A percentile compares a stretch with the other conserved stretches of the same genome.
Evolutionary conservation across 1,140 invertebrate species (phyloP).

Genomic region (Brachionus rubens): DNA sequence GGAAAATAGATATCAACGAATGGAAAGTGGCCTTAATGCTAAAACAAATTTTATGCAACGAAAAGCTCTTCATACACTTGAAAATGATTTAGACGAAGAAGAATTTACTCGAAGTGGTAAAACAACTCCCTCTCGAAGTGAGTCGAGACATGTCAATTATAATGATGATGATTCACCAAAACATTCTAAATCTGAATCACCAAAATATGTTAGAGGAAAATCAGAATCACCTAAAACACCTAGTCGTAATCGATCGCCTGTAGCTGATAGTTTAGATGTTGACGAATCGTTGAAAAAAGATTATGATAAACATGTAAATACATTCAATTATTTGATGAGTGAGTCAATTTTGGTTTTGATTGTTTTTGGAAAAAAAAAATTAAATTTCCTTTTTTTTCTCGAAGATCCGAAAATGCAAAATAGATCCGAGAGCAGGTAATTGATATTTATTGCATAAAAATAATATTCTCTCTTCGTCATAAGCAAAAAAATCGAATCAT

Average conservation of each 20-base stretch:
- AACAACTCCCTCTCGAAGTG: conserved; percentile 12
- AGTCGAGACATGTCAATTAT: background rate
- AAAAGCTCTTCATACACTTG: background rate
- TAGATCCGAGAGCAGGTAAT: conserved; percentile 13
- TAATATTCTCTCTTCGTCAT: too few species aligned
- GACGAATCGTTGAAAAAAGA: background rate
- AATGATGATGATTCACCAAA: background rate
- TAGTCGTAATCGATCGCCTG: background rate
- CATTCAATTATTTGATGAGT: background rate
- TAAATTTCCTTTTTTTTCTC: background rate
- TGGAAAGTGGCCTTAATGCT: conserved; percentile 1
- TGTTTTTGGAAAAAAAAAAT: background rate
- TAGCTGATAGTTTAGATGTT: background rate
- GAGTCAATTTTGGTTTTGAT: background rate
- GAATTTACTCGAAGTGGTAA: conserved; percentile 6
- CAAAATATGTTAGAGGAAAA: background rate
- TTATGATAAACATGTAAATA: background rate
- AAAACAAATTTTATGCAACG: conserved; percentile 9
- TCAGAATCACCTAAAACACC: conserved; percentile 3
- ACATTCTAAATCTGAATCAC: background rate
- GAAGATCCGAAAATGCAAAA: background rate
- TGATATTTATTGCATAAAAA: too few species aligned
- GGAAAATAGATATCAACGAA: background rate
- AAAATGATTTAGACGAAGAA: conserved; percentile 6
- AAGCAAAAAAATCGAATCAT: too few species aligned